phyloP scores from a whole-genome alignment of 2,113 vertebrate species.

The Cyprinodon tularosa region DNA sequence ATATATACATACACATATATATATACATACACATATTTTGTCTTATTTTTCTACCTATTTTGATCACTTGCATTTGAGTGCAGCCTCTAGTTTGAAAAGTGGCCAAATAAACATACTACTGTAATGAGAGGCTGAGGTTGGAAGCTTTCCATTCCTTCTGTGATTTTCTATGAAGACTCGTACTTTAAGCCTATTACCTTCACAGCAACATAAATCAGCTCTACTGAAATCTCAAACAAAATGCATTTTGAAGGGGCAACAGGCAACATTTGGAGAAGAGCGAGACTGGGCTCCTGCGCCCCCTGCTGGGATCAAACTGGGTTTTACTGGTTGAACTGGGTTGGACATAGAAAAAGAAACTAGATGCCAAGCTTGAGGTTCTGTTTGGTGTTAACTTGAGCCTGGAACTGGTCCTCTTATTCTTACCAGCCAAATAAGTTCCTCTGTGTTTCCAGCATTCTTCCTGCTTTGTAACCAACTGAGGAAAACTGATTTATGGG shows the following conservation, averaged over 20 bases:
- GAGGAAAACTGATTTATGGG: slow-evolving; percentile 32
- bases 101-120: slow-evolving; percentile 49
- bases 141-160: not conserved
- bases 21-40: not conserved
- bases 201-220: not conserved
- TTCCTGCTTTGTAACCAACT: slow-evolving; percentile 8
- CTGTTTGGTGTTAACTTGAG: slow-evolving; percentile 22
- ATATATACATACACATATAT: too few relatives aligned
- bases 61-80: slow-evolving; percentile 13
- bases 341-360: slow-evolving; percentile 18
- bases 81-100: slow-evolving; percentile 41
- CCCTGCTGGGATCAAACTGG: slow-evolving; percentile 75
- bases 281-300: slow-evolving; percentile 63
- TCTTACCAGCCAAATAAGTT: slow-evolving; percentile 16
- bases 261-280: slow-evolving; percentile 26
- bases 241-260: slow-evolving; percentile 17
- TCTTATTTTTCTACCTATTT: slow-evolving; percentile 13
- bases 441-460: not conserved
- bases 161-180: not conserved
- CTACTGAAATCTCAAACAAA: slow-evolving; percentile 2
- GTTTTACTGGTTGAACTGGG: slow-evolving; percentile 68
- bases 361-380: slow-evolving; percentile 20
- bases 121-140: slow-evolving; percentile 39
- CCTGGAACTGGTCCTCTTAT: slow-evolving; percentile 24
- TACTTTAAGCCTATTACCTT: slow-evolving; percentile 8